These are phyloP conservation scores for Watsonalla cultraria DNA, from an alignment of 2,888 invertebrate genomes.

Conservation along the genomic window DNA sequence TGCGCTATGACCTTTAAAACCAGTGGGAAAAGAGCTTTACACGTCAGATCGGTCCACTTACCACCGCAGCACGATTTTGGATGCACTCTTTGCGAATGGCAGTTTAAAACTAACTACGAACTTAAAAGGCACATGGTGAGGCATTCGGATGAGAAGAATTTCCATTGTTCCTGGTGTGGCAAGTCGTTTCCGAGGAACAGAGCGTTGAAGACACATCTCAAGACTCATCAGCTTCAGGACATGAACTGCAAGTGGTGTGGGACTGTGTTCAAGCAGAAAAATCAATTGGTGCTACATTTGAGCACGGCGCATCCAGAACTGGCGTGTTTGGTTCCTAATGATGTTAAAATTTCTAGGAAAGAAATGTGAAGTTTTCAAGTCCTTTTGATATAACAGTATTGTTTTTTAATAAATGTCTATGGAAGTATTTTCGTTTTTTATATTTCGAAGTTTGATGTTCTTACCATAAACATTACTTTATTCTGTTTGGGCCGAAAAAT, in stretches of 20 bases:
- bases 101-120: conserved; percentile 60
- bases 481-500: too few relatives aligned
- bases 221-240: conserved; percentile 59
- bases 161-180: conserved; percentile 52
- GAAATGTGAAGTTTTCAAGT: too few relatives aligned
- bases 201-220: conserved; percentile 51
- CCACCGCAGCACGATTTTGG: conserved; percentile 46
- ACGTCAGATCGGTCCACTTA: conserved; percentile 54
- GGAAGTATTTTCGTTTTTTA: too few relatives aligned
- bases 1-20: conserved; percentile 62
- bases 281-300: conserved; percentile 38
- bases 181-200: conserved; percentile 54
- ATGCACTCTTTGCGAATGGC: conserved; percentile 58
- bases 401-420: too few relatives aligned
- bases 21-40: conserved; percentile 56
- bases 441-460: too few relatives aligned
- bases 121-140: conserved; percentile 61
- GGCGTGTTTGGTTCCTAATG: conserved; percentile 25
- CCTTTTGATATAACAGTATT: too few relatives aligned
- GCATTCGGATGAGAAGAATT: conserved; percentile 57
- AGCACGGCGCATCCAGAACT: conserved; percentile 39
- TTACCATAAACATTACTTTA: too few relatives aligned
- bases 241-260: conserved; percentile 50
- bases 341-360: not conserved
- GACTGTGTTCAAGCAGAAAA: conserved; percentile 38